These are phyloP conservation scores for Galeruca laticollis DNA, from an alignment of 2,888 invertebrate species.

Conservation along the genomic window DNA sequence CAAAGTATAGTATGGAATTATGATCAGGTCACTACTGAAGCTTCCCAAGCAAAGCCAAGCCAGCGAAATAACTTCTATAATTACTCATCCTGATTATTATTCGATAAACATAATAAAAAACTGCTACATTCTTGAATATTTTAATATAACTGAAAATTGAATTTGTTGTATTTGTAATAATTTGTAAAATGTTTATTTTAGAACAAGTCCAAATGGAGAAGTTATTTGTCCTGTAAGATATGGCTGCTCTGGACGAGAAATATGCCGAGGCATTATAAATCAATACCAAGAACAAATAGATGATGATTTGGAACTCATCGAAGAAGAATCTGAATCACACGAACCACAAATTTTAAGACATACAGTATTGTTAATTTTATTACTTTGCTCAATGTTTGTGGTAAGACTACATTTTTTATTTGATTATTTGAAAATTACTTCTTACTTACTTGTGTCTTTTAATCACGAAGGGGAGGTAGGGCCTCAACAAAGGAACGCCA, in stretches of 20 bases:
- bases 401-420: slow-evolving; percentile 73
- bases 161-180: background rate
- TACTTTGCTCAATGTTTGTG: slow-evolving; percentile 89
- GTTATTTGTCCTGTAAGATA: slow-evolving; percentile 68
- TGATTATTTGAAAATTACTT: background rate
- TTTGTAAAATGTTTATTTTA: slow-evolving; percentile 24
- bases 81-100: no score
- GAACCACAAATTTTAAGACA: slow-evolving; percentile 84
- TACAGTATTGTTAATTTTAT: slow-evolving; percentile 82
- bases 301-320: slow-evolving; percentile 69
- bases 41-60: no score
- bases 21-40: no score
- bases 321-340: slow-evolving; percentile 69
- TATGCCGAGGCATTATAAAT: slow-evolving; percentile 68
- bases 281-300: slow-evolving; percentile 69
- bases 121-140: no score
- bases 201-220: slow-evolving; percentile 37
- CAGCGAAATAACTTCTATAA: no score
- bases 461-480: no score
- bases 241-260: slow-evolving; percentile 68
- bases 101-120: no score
- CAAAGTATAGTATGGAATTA: no score
- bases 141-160: no score
- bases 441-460: no score
- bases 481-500: no score